Conservation (phyloP, 2,113 vertebrate genomes). For the Narcine bancroftii region DNA sequence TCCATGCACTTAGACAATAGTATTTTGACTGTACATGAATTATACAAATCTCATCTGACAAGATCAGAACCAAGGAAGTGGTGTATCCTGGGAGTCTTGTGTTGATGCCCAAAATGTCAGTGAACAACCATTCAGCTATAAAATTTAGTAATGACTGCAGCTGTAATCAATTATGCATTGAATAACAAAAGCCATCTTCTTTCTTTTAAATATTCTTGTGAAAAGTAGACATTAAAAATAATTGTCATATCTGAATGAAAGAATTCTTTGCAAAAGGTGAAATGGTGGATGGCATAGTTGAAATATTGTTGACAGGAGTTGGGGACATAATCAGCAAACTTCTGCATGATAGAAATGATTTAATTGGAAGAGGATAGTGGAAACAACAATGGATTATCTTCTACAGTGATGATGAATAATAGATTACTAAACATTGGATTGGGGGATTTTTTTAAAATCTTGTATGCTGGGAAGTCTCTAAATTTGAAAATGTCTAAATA, state of each 20-base stretch:
- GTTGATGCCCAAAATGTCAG: conserved; percentile 25
- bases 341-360: conserved; percentile 6
- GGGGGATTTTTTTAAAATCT: not conserved
- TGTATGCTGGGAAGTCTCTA: not conserved
- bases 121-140: conserved; percentile 5
- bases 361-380: conserved; percentile 7
- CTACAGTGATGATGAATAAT: conserved; percentile 22
- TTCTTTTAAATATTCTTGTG: conserved; percentile 8
- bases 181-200: conserved; percentile 20
- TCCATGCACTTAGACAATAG: conserved; percentile 17
- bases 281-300: not conserved
- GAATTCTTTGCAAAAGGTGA: not conserved
- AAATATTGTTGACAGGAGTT: conserved; percentile 7
- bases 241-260: not conserved
- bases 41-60: not conserved
- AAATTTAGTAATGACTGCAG: conserved; percentile 28
- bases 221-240: not conserved
- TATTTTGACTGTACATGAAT: not conserved
- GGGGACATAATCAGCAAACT: not conserved
- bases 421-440: not conserved
- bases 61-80: not conserved
- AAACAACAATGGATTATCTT: not conserved
- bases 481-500: not conserved
- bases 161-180: conserved; percentile 33
- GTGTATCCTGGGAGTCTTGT: not conserved